Conservation (phyloP, 2,797 vertebrate genomes). For the Gymnoscopelus braueri region DNA sequence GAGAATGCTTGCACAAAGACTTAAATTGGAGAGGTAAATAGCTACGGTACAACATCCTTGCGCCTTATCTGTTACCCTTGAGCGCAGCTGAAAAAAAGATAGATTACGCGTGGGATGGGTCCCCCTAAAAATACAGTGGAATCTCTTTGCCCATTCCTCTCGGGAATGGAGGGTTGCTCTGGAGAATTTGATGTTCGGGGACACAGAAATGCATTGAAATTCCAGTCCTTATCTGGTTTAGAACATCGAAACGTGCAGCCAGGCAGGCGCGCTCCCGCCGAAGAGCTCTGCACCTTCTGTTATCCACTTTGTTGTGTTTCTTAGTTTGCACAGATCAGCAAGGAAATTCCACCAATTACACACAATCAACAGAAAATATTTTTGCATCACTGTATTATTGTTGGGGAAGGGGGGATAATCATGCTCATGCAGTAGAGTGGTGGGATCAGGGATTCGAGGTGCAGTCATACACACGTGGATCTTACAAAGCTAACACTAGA, state of each 20-base stretch:
- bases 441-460: conserved; percentile 27
- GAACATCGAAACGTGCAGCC: conserved; percentile 30
- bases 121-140: conserved; percentile 19
- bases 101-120: conserved; percentile 23
- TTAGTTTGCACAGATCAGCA: neutral
- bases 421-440: conserved; percentile 17
- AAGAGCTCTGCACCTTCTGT: conserved; percentile 4
- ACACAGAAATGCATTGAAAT: neutral
- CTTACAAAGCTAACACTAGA: conserved; percentile 54
- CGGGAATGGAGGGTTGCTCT: conserved; percentile 6
- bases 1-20: conserved; percentile 96
- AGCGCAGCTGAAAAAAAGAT: conserved; percentile 4
- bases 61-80: conserved; percentile 29
- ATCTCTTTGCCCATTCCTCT: conserved; percentile 24
- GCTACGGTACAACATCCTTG: neutral
- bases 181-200: neutral
- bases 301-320: no score
- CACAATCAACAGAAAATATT: conserved; percentile 25
- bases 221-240: conserved; percentile 16
- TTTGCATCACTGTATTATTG: neutral
- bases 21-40: conserved; percentile 94
- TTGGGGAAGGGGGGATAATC: neutral
- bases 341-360: neutral
- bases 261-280: neutral
- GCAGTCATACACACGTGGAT: conserved; percentile 53